phyloP scores from a whole-genome alignment of 2,888 invertebrate species.

The Eupithecia subfuscata region DNA sequence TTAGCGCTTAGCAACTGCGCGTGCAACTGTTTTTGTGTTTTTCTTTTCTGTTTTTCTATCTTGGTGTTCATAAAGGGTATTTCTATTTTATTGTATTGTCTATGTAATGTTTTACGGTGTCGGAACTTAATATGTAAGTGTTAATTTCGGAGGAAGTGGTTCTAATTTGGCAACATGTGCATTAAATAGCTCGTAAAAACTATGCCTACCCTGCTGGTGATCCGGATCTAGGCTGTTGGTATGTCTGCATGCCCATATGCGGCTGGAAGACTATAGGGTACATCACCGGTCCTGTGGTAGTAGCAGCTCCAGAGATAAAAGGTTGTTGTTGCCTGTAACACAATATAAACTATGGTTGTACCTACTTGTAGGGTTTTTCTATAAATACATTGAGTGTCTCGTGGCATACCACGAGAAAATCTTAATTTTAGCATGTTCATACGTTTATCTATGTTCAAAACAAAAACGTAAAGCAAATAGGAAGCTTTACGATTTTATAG shows the following conservation, averaged over 20 bases:
- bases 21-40: no score
- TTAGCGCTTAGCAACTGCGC: no score
- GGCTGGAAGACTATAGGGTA: conserved; percentile 73
- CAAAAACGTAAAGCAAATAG: not conserved
- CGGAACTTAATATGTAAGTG: no score
- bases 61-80: no score
- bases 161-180: not conserved
- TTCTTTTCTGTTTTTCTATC: no score
- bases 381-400: not conserved
- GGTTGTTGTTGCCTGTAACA: conserved; percentile 72
- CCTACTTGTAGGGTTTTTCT: not conserved
- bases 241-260: conserved; percentile 71
- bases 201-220: conserved; percentile 63
- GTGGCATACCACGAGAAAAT: no score
- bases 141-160: not conserved
- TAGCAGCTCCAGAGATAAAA: conserved; percentile 66
- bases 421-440: not conserved
- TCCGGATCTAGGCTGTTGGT: conserved; percentile 71
- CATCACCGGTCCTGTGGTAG: conserved; percentile 70
- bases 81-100: no score
- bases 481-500: not conserved
- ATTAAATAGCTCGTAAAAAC: not conserved
- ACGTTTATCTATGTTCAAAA: not conserved
- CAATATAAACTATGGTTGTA: not conserved
- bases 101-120: no score